Evolutionary conservation across 2,888 invertebrate genomes (phyloP), one percentile per base, ranked within the genome.

Genomic region (Sipunculus nudus): DNA sequence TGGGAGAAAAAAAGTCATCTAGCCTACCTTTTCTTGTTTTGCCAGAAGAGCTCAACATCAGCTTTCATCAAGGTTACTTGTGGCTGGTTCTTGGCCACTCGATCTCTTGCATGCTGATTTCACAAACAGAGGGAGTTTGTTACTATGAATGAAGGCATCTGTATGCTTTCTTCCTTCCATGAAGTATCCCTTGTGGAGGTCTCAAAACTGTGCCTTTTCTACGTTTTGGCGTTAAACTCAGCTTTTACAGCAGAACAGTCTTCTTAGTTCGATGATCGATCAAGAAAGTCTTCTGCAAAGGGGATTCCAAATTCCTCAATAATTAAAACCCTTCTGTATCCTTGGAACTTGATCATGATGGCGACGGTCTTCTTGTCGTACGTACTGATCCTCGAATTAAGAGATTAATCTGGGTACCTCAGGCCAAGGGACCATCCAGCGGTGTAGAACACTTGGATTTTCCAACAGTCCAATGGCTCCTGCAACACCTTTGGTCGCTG

Each of bases 401-500:
- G 40, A 21, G n/a, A 21, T 46, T 6, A 38, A 8, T 23, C 53
- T 8, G 16, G 38, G 6, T 6, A 16, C n/a, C n/a, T n/a, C n/a
- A n/a, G n/a, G n/a, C n/a, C n/a, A n/a, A n/a, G n/a, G n/a, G n/a
- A n/a, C n/a, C 13, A 26, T 38, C 56, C 49, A 56, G 16, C 50
- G 35, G 4, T 21, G 6, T 13, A 56, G 35, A n/a, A 25, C 6
- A 21, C 26, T 29, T 6, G 6, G 16, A 25, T 29, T 26, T 39
- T 49, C n/a, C 10, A 39, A 31, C 13, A 53, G 50, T 10, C 40
- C 56, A 39, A 56, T 26, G 6, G 56, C 56, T 32, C 56, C 48
- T 16, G 49, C 50, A 52, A 53, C 56, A n/a, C 56, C 39, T 38
- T 56, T 56, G 31, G 35, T 23, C 10, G 28, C 26, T n/a, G 35